These are phyloP conservation scores for Brienomyrus longianalis DNA, from an alignment of 2,113 vertebrate species.

Conservation along the genomic window DNA sequence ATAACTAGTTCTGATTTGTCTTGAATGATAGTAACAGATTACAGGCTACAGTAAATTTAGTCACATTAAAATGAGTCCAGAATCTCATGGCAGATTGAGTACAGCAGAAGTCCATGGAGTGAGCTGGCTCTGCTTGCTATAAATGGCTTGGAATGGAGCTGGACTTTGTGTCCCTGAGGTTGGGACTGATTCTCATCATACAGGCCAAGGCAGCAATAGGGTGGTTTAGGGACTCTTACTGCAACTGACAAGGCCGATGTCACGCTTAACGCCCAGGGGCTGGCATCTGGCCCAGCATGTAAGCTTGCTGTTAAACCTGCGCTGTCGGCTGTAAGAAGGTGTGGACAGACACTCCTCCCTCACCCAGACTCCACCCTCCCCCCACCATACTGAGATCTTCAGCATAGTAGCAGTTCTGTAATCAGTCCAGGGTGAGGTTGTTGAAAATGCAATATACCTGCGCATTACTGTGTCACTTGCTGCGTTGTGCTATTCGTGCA, in stretches of 20 bases:
- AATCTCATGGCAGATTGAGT: neutral
- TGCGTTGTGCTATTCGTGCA: neutral
- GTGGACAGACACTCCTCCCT: neutral
- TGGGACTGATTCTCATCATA: neutral
- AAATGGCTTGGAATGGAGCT: neutral
- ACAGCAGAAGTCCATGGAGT: neutral
- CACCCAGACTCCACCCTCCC: neutral
- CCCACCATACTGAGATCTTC: neutral
- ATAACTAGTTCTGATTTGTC: neutral
- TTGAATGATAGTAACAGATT: neutral
- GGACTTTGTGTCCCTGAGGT: neutral
- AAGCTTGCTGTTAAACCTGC: neutral
- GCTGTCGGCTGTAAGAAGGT: neutral
- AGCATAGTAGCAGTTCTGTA: neutral
- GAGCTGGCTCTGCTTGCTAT: neutral
- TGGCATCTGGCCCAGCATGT: neutral
- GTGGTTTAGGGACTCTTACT: neutral
- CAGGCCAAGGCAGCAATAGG: neutral
- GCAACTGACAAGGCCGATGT: neutral
- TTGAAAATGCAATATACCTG: neutral
- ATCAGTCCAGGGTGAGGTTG: neutral
- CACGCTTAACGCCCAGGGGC: neutral
- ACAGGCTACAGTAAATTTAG: neutral
- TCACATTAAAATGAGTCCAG: neutral
- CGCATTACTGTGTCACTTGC: neutral